Percentiles rank a stretch among this genome's conserved stretches.
Conservation (phyloP, 2,797 vertebrate genomes). For the Siniperca scherzeri region DNA sequence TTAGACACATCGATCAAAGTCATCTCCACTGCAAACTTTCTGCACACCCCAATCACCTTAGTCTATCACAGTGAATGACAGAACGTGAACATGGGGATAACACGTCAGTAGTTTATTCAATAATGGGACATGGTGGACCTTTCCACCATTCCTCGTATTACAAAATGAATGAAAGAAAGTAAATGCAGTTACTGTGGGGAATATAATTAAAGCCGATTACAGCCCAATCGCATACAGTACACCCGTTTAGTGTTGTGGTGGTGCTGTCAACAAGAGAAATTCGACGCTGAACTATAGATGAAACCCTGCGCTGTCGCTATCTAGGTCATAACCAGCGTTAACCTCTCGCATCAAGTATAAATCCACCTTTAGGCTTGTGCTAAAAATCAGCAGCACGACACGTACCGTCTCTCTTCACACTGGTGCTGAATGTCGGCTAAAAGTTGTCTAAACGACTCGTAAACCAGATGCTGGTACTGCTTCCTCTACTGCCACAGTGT, state of each 20-base stretch:
- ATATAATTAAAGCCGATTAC: too few species aligned
- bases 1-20: not conserved
- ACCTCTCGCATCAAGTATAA: not conserved
- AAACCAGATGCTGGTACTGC: not conserved
- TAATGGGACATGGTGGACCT: not conserved
- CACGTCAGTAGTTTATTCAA: not conserved
- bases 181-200: not conserved
- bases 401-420: not conserved
- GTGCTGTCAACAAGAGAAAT: not conserved
- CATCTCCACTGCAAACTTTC: not conserved
- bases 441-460: not conserved
- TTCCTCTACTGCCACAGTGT: not conserved
- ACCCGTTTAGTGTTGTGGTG: too few species aligned
- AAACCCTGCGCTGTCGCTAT: not conserved
- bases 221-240: too few species aligned
- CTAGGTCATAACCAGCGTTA: not conserved
- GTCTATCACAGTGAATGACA: not conserved
- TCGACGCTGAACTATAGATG: not conserved
- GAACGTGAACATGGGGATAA: not conserved
- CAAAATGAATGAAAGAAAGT: not conserved
- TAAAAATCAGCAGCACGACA: not conserved
- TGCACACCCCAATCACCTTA: not conserved
- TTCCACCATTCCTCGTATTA: too few species aligned
- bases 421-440: not conserved
- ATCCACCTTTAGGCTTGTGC: too few species aligned